phyloP scores from a whole-genome alignment of 2,888 invertebrate genomes.

The Drosophila acutilabella region DNA sequence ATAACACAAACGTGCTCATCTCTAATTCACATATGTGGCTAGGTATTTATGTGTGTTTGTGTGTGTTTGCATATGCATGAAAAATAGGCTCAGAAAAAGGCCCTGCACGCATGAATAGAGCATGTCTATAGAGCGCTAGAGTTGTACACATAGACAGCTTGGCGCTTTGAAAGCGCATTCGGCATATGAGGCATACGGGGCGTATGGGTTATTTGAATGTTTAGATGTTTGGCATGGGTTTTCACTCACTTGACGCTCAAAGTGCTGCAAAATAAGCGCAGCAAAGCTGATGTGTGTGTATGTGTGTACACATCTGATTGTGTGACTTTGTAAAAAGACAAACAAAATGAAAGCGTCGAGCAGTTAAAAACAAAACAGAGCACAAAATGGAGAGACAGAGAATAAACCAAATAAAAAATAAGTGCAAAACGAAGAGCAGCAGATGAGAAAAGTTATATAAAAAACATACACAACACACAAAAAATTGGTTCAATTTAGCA shows the following conservation, averaged over 20 bases:
- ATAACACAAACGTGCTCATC: constrained; percentile 52
- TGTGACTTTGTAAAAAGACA: constrained; percentile 52
- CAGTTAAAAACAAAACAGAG: constrained; percentile 47
- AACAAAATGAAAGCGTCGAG: constrained; percentile 70
- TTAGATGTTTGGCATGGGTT: constrained; percentile 39
- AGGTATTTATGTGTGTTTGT: constrained; percentile 1
- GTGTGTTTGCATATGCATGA: constrained; percentile 23
- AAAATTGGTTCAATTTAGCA: constrained; percentile 79
- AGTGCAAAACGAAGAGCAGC: constrained; percentile 14
- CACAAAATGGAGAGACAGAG: constrained; percentile 1
- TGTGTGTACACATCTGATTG: constrained; percentile 23
- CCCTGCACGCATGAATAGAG: constrained; percentile 56
- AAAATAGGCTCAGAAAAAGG: constrained; percentile 40
- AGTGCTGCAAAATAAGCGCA: constrained; percentile 74
- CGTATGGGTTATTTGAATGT: neutral
- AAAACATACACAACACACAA: constrained; percentile 39
- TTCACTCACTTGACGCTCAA: constrained; percentile 79
- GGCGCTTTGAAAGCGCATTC: constrained; percentile 73
- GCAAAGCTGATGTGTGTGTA: constrained; percentile 44
- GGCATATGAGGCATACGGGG: constrained; percentile 25
- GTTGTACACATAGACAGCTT: constrained; percentile 35
- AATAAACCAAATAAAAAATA: constrained; percentile 7
- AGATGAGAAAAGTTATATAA: constrained; percentile 43
- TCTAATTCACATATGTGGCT: constrained; percentile 35
- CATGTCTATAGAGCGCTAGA: constrained; percentile 4